A percentile compares a stretch with the other conserved stretches of the same genome.
Evolutionary conservation across 1,140 invertebrate genomes (phyloP).

Genomic region (Scylla paramamosain): DNA sequence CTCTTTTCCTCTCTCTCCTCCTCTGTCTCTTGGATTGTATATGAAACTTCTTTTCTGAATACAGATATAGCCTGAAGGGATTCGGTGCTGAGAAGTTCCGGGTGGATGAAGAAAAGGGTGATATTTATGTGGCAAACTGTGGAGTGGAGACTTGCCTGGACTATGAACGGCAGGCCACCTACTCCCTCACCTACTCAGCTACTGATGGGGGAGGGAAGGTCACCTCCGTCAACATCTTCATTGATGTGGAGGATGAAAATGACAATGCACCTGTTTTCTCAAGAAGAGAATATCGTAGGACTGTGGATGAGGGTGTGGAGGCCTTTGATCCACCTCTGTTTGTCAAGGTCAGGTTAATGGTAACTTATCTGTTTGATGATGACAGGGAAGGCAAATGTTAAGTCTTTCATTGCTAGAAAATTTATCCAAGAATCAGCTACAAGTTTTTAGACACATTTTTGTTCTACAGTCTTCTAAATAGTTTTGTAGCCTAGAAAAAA

Average conservation of each 20-base stretch:
- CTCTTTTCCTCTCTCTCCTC: no score
- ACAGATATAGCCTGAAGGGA: constrained; percentile 85
- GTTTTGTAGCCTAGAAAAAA: no score
- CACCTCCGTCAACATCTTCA: constrained; percentile 80
- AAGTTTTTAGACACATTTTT: no score
- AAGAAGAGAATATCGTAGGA: constrained; percentile 86
- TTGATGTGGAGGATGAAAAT: constrained; percentile 89
- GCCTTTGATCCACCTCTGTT: constrained; percentile 89
- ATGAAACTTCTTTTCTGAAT: neutral
- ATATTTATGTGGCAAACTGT: constrained; percentile 84
- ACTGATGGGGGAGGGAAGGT: constrained; percentile 87
- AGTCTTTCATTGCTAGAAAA: no score
- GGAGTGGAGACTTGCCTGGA: constrained; percentile 81
- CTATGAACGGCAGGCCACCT: constrained; percentile 89
- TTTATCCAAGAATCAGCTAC: no score
- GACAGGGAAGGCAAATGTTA: neutral
- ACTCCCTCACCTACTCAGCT: constrained; percentile 88
- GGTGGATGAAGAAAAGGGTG: constrained; percentile 81
- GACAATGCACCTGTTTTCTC: constrained; percentile 92
- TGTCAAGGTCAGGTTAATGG: constrained; percentile 80
- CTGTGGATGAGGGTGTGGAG: constrained; percentile 86
- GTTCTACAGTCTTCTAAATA: no score
- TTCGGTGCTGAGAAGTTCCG: constrained; percentile 88
- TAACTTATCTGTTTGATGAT: neutral
- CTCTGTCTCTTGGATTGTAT: neutral